Conservation (phyloP, 1,140 invertebrate genomes). For the Marisa cornuarietis region DNA sequence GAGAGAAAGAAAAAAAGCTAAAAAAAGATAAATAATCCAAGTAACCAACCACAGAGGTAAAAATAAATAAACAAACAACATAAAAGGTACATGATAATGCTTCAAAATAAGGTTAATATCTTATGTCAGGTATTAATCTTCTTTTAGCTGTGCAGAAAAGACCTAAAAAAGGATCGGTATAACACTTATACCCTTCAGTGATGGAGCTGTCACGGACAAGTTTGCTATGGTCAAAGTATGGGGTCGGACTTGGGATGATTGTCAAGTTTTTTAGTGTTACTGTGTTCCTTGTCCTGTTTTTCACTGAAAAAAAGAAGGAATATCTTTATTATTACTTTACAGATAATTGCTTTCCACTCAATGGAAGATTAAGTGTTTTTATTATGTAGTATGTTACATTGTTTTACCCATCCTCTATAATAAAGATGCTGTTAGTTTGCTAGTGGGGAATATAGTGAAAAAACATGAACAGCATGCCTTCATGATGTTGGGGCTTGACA, state of each 20-base stretch:
- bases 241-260: constrained; percentile 10
- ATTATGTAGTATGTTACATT: too few relatives aligned
- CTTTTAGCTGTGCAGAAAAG: background rate
- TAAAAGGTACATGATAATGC: background rate
- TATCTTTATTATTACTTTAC: too few relatives aligned
- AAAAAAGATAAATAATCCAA: too few relatives aligned
- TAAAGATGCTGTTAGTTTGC: too few relatives aligned
- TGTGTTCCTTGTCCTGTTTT: background rate
- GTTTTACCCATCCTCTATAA: too few relatives aligned
- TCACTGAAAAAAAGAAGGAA: constrained; percentile 1
- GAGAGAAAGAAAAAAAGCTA: too few relatives aligned
- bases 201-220: background rate
- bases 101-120: background rate
- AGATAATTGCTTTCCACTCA: too few relatives aligned
- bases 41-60: too few relatives aligned
- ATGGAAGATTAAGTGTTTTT: too few relatives aligned
- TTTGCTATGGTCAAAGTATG: background rate
- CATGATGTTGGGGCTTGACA: background rate
- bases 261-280: constrained; percentile 18
- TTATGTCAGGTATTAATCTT: background rate
- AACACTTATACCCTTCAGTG: background rate
- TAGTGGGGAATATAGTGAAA: too few relatives aligned
- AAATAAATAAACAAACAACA: too few relatives aligned
- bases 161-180: background rate
- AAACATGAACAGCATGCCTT: background rate